Base-by-base conservation (phyloP, 2,113 vertebrate genomes). In the Ancistrus triradiatus region DNA sequence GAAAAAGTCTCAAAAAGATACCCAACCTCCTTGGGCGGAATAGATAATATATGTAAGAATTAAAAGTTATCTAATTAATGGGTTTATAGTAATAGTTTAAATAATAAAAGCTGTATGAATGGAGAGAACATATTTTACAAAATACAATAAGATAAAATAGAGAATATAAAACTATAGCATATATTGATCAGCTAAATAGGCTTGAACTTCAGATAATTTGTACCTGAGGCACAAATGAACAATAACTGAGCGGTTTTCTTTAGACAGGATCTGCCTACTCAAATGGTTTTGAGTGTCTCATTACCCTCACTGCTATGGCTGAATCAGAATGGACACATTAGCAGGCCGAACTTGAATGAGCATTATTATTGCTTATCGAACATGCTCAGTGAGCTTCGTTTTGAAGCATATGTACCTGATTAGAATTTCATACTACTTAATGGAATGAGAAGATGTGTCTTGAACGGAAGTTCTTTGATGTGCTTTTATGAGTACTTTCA, bases 221-320 rank as follows among this genome's bases (percentile, higher is more conserved):
- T n/a, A n/a, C n/a, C n/a, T n/a, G n/a, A n/a, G n/a, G n/a, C n/a
- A n/a, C n/a, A n/a, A n/a, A n/a, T n/a, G 56, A 75, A 49, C 65
- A 70, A 76, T 74, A 37, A 9, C 63, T 25, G 24, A 15, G 19
- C 51, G 28, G 22, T 57, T 51, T 65, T 73, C 65, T 55, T 57
- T 18, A 25, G 47, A 71, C 51, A 40, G 21, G 38, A 69, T 72
- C 74, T 69, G 59, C 70, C 65, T 64, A 53, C 69, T 64, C 37
- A 38, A 43, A 74, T 53, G 63, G 68, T 57, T 50, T 27, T 52
- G 47, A 63, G 40, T 37, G 25, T 35, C 46, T 65, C 40, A 48
- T 71, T 65, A 50, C 43, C 17, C 35, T 50, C 17, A 33, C 47
- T 19, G 57, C 57, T 48, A 37, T 51, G 25, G 49, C 27, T 66